Conservation (phyloP, 37 sponge, comb jelly and placozoan species). For the Oopsacas minuta region DNA sequence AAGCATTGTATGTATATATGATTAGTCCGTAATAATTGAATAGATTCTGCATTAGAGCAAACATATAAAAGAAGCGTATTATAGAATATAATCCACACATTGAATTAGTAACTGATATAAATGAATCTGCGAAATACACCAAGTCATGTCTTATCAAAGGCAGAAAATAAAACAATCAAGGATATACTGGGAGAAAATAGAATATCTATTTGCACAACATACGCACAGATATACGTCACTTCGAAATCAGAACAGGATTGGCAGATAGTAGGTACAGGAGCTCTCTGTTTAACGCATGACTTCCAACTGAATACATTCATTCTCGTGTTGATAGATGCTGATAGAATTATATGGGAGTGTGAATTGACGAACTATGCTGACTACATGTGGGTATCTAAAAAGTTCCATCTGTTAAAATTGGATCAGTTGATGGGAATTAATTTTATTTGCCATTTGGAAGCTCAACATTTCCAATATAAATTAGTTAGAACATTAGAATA, state of each 20-base stretch:
- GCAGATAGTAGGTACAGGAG: not conserved
- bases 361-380: not conserved
- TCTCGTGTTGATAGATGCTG: not conserved
- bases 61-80: no score
- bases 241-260: not conserved
- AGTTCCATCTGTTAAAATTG: not conserved
- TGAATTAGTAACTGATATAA: no score
- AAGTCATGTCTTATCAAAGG: not conserved
- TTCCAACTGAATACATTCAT: conserved; percentile 1
- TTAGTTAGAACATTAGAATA: not conserved
- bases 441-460: not conserved
- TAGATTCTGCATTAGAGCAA: no score
- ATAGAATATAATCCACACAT: no score
- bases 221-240: not conserved
- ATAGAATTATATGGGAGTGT: not conserved
- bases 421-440: conserved; percentile 12
- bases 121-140: not conserved
- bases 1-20: no score
- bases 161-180: not conserved
- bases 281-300: not conserved
- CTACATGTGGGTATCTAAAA: not conserved
- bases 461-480: not conserved
- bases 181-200: not conserved
- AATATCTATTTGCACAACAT: not conserved
- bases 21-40: no score